A percentile compares a stretch with the other conserved stretches of the same genome.
These are phyloP conservation scores for Aphelinus certus DNA, from an alignment of 1,140 invertebrate genomes.

Conservation along the genomic window DNA sequence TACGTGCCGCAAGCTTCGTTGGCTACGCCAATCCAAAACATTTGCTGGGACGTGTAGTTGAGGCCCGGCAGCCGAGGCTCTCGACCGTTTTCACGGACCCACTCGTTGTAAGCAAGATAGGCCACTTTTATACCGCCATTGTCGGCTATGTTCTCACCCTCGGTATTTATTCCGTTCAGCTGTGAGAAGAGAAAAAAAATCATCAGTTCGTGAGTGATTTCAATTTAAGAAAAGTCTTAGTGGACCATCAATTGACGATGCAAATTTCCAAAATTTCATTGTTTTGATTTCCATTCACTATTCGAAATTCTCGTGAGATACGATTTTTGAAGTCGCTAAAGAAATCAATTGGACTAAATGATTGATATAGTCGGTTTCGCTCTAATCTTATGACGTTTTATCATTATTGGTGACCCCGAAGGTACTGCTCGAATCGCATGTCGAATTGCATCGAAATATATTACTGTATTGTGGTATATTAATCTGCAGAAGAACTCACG, in stretches of 20 bases:
- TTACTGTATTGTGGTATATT: no score
- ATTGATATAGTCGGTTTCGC: no score
- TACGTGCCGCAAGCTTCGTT: constrained; percentile 68
- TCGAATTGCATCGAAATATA: no score
- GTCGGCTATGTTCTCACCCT: constrained; percentile 75
- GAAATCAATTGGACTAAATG: no score
- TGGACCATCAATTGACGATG: not conserved
- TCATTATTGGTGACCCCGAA: no score
- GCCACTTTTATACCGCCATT: constrained; percentile 72
- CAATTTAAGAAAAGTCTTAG: not conserved
- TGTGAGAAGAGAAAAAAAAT: constrained; percentile 48
- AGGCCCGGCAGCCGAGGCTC: constrained; percentile 65
- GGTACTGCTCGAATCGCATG: no score
- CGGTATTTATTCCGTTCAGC: constrained; percentile 71
- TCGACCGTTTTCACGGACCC: constrained; percentile 56
- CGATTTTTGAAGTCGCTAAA: no score
- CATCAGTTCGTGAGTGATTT: not conserved
- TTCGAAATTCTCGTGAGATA: no score
- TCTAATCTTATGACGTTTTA: no score
- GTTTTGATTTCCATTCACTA: no score
- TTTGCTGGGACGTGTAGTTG: constrained; percentile 66
- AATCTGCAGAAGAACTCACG: not conserved
- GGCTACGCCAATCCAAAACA: constrained; percentile 73
- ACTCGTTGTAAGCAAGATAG: constrained; percentile 66
- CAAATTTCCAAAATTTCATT: no score